Evolutionary conservation across 2,113 vertebrate species (phyloP).

Genomic region (Cyanoramphus novaezelandiae): DNA sequence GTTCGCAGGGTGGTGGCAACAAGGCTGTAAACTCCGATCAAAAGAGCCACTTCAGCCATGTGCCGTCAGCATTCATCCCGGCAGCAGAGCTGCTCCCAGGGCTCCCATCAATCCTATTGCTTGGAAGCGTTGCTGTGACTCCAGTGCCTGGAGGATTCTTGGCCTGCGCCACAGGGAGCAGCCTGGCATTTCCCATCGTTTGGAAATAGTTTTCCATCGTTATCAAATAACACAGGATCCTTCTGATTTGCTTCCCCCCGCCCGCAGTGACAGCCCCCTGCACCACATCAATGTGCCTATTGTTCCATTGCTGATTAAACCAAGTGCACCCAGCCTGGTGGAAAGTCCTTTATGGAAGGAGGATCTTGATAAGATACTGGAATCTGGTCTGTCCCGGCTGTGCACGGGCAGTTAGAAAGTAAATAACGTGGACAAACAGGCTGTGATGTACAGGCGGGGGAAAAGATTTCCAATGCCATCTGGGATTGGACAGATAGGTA

Average conservation of each 20-base stretch:
- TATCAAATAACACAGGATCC: neutral
- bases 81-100: neutral
- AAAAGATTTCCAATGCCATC: neutral
- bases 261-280: rapidly evolving
- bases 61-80: rapidly evolving
- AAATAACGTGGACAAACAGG: neutral
- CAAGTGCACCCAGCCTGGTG: rapidly evolving
- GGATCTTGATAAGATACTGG: neutral
- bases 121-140: neutral
- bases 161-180: neutral
- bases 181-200: neutral
- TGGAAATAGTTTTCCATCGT: neutral
- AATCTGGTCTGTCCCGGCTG: neutral
- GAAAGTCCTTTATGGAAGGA: constrained; percentile 29
- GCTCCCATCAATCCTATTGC: rapidly evolving
- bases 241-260: neutral
- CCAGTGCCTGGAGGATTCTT: rapidly evolving
- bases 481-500: rapidly evolving
- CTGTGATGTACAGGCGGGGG: neutral
- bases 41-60: rapidly evolving
- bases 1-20: neutral
- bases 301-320: neutral
- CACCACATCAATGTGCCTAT: neutral
- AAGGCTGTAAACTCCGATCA: neutral
- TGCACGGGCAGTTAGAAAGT: neutral